phyloP scores from a whole-genome alignment of 2,888 invertebrate genomes.

The Magallana nippona region DNA sequence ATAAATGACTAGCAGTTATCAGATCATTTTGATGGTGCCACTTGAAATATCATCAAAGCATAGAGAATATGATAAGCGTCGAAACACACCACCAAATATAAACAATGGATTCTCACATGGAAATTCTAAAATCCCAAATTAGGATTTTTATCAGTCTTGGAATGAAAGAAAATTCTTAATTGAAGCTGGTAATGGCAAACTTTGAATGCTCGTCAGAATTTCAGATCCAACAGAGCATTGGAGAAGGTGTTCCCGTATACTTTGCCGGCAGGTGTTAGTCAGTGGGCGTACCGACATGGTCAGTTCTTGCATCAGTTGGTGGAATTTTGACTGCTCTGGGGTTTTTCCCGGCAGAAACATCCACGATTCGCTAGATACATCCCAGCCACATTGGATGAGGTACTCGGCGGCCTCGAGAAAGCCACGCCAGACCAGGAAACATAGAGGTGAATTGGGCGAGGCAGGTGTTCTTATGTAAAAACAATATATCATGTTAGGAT shows the following conservation, averaged over 20 bases:
- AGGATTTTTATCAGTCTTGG: not conserved
- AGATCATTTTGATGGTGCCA: too few species aligned
- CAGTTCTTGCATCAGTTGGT: constrained; percentile 45
- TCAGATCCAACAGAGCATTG: constrained; percentile 45
- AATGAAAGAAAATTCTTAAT: constrained; percentile 53
- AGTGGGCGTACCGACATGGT: constrained; percentile 35
- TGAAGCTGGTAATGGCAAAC: constrained; percentile 52
- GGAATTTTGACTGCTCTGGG: constrained; percentile 52
- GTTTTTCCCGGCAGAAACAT: constrained; percentile 65
- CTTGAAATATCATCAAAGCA: too few species aligned
- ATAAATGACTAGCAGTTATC: too few species aligned
- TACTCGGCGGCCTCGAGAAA: constrained; percentile 65
- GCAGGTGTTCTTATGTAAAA: not conserved
- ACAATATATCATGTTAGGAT: not conserved
- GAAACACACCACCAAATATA: too few species aligned
- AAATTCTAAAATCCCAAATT: too few species aligned
- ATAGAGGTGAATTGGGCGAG: constrained; percentile 65
- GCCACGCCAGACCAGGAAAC: constrained; percentile 71
- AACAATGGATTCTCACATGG: too few species aligned
- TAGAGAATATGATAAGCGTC: too few species aligned
- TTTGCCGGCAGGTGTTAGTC: constrained; percentile 39
- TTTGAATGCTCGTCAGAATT: constrained; percentile 49
- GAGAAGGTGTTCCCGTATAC: constrained; percentile 41
- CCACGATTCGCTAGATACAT: constrained; percentile 65
- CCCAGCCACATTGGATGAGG: constrained; percentile 72